Percentiles rank a stretch among this genome's conserved stretches.
phyloP scores from a whole-genome alignment of 2,797 vertebrate genomes.

The Chaenodraco wilsoni region DNA sequence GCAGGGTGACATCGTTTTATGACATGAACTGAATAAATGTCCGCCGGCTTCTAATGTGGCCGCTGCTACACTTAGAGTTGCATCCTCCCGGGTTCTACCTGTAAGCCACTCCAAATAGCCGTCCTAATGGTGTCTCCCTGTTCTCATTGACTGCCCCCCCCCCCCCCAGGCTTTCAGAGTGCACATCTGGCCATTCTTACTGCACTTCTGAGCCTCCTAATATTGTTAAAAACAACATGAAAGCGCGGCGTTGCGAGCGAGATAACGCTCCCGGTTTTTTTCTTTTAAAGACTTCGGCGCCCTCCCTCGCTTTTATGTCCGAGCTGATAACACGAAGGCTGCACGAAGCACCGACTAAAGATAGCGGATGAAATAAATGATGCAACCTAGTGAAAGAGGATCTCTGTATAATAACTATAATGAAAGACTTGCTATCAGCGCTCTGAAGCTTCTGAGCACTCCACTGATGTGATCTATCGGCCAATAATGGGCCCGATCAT shows the following conservation, averaged over 20 bases:
- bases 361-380: constrained; percentile 78
- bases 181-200: constrained; percentile 87
- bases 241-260: constrained; percentile 32
- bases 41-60: constrained; percentile 46
- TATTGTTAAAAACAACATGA: constrained; percentile 50
- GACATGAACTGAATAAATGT: constrained; percentile 58
- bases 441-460: constrained; percentile 68
- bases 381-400: constrained; percentile 77
- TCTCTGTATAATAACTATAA: constrained; percentile 72
- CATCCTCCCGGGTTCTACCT: neutral
- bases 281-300: constrained; percentile 36
- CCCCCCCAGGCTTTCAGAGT: constrained; percentile 77
- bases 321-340: constrained; percentile 62
- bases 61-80: constrained; percentile 14
- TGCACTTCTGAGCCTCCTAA: constrained; percentile 29
- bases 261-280: constrained; percentile 34
- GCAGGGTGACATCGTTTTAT: constrained; percentile 64
- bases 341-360: constrained; percentile 59
- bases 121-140: neutral
- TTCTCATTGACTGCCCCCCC: constrained; percentile 63
- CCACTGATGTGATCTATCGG: constrained; percentile 71
- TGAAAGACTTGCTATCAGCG: constrained; percentile 73
- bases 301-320: constrained; percentile 70
- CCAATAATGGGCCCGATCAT: constrained; percentile 71
- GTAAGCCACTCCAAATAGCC: neutral